A percentile compares a stretch with the other conserved stretches of the same genome.
These are phyloP conservation scores for Macrotis lagotis DNA, from an alignment of 2,113 vertebrate genomes.

Conservation along the genomic window DNA sequence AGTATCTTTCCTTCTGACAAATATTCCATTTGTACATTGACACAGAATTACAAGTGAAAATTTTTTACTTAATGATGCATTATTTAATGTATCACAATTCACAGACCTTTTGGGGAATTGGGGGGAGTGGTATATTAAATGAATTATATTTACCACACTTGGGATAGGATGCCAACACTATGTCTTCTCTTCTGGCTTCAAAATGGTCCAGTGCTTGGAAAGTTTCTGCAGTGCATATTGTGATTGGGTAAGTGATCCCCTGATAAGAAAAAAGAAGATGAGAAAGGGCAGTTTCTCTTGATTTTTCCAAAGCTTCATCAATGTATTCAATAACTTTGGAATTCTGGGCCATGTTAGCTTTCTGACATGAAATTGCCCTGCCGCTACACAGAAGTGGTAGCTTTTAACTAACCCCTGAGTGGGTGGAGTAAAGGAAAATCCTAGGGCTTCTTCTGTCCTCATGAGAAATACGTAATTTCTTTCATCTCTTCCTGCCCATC, in stretches of 20 bases:
- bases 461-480: slow-evolving; percentile 14
- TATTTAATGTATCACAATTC: not conserved
- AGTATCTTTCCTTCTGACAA: not conserved
- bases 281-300: slow-evolving; percentile 65
- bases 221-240: slow-evolving; percentile 79
- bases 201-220: slow-evolving; percentile 79
- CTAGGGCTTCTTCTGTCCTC: slow-evolving; percentile 15
- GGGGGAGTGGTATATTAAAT: not conserved
- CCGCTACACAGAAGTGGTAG: not conserved
- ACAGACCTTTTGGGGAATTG: not conserved
- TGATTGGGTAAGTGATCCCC: slow-evolving; percentile 82
- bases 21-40: not conserved
- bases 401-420: slow-evolving; percentile 28
- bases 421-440: slow-evolving; percentile 7
- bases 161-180: slow-evolving; percentile 86
- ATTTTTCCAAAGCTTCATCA: slow-evolving; percentile 73
- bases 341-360: slow-evolving; percentile 56
- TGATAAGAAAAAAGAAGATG: slow-evolving; percentile 79
- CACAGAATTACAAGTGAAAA: not conserved
- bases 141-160: slow-evolving; percentile 86
- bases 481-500: not conserved
- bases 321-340: slow-evolving; percentile 70
- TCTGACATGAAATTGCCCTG: not conserved
- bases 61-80: not conserved
- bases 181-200: slow-evolving; percentile 82